Evolutionary conservation across 1,140 invertebrate genomes (phyloP).

Genomic region (Bicyclus anynana): DNA sequence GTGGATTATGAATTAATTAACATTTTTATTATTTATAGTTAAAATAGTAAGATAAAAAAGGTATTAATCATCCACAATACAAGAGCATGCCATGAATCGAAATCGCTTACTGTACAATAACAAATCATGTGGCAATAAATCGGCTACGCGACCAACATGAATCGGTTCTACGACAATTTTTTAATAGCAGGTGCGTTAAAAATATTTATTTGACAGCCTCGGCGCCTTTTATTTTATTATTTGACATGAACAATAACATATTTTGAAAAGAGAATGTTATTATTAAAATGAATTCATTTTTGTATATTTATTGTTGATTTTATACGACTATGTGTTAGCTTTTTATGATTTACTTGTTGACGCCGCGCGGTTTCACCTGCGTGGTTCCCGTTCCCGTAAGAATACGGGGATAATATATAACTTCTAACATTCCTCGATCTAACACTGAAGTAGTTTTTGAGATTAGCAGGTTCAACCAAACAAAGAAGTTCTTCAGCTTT

Average conservation of each 20-base stretch:
- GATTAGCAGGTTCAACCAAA: too few relatives aligned
- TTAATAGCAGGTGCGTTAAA: constrained; percentile 23
- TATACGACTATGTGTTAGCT: too few relatives aligned
- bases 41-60: too few relatives aligned
- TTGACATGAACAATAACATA: constrained; percentile 1
- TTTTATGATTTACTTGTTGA: too few relatives aligned
- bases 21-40: too few relatives aligned
- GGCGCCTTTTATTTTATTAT: constrained; percentile 17
- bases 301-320: background rate
- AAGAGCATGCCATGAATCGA: constrained; percentile 3
- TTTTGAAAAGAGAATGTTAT: background rate
- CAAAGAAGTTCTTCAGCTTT: too few relatives aligned
- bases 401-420: too few relatives aligned
- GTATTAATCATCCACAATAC: background rate
- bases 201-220: constrained; percentile 22
- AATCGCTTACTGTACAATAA: constrained; percentile 16
- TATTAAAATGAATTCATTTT: background rate
- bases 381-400: too few relatives aligned
- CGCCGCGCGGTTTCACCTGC: too few relatives aligned
- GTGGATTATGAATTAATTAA: too few relatives aligned
- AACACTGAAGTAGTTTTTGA: too few relatives aligned
- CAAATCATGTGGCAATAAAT: constrained; percentile 15
- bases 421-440: too few relatives aligned
- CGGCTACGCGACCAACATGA: constrained; percentile 5
- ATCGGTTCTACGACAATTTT: constrained; percentile 8